Conservation (phyloP, 1,140 invertebrate species). For the Diabrotica virgifera region DNA sequence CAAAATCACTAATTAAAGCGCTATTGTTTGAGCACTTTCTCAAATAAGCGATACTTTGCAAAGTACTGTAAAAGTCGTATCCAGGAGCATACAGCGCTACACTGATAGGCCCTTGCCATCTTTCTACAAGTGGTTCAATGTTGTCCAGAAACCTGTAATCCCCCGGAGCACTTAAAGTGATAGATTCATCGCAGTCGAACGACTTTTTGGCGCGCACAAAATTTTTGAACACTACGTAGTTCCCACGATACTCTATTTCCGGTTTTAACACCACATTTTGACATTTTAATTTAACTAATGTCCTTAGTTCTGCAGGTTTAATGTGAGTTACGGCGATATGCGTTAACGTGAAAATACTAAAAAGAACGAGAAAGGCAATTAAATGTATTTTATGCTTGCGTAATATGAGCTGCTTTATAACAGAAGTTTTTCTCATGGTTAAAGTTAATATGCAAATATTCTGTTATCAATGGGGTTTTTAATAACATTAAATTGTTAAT, state of each 20-base stretch:
- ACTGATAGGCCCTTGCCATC: constrained; percentile 62
- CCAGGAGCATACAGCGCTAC: constrained; percentile 68
- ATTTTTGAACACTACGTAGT: constrained; percentile 84
- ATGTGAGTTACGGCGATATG: too few species aligned
- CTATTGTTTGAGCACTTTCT: constrained; percentile 51
- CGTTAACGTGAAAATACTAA: too few species aligned
- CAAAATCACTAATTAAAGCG: constrained; percentile 53
- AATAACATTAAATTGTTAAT: too few species aligned
- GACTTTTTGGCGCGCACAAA: constrained; percentile 61
- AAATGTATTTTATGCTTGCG: too few species aligned
- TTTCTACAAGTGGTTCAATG: constrained; percentile 33
- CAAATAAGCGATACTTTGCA: constrained; percentile 59
- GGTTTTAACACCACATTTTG: not conserved
- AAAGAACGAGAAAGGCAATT: too few species aligned
- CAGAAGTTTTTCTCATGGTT: too few species aligned
- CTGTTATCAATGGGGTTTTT: too few species aligned
- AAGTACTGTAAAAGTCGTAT: constrained; percentile 57
- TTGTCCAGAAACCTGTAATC: constrained; percentile 51
- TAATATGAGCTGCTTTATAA: too few species aligned
- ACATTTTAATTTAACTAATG: not conserved
- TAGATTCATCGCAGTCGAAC: constrained; percentile 57
- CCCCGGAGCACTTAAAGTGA: constrained; percentile 71
- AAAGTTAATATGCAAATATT: too few species aligned
- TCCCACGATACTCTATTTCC: constrained; percentile 58
- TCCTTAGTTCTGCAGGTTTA: too few species aligned